Percentiles rank a stretch among this genome's conserved stretches.
These are phyloP conservation scores for Phataginus tetradactyla DNA, from an alignment of 2,797 vertebrate species.

Conservation along the genomic window DNA sequence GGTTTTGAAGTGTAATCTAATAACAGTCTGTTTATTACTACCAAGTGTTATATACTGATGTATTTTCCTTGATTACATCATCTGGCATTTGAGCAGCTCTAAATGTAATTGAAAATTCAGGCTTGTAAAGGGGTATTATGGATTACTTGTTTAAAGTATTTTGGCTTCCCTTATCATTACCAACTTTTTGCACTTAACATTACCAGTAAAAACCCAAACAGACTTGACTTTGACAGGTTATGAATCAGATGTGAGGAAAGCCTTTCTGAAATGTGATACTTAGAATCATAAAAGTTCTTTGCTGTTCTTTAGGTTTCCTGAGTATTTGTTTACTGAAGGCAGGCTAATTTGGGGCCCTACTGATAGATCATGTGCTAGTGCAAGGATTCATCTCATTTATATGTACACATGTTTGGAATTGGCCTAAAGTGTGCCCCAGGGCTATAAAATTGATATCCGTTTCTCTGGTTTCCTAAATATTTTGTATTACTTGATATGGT, in stretches of 20 bases:
- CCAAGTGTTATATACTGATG: neutral
- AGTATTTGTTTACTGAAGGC: conserved; percentile 54
- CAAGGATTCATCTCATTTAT: conserved; percentile 39
- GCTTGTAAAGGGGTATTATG: neutral
- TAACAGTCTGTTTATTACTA: neutral
- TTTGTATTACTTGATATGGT: conserved; percentile 41
- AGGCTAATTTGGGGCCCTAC: neutral
- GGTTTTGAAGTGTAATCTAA: neutral
- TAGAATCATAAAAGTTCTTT: neutral
- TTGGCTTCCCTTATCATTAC: neutral
- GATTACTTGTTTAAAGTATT: neutral
- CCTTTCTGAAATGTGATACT: conserved; percentile 31
- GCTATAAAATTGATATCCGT: conserved; percentile 45
- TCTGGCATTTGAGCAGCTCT: neutral
- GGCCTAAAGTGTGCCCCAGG: conserved; percentile 7
- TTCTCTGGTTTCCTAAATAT: conserved; percentile 49
- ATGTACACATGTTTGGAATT: conserved; percentile 38
- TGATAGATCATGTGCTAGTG: neutral
- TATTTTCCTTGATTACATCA: neutral
- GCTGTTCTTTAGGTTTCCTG: conserved; percentile 42
- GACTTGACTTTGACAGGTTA: neutral
- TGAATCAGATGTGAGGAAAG: conserved; percentile 15
- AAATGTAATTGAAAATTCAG: conserved; percentile 41
- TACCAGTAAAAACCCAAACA: neutral
- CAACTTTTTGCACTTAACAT: neutral